Base-by-base conservation (phyloP, 2,797 vertebrate species). In the Chromobotia macracanthus region DNA sequence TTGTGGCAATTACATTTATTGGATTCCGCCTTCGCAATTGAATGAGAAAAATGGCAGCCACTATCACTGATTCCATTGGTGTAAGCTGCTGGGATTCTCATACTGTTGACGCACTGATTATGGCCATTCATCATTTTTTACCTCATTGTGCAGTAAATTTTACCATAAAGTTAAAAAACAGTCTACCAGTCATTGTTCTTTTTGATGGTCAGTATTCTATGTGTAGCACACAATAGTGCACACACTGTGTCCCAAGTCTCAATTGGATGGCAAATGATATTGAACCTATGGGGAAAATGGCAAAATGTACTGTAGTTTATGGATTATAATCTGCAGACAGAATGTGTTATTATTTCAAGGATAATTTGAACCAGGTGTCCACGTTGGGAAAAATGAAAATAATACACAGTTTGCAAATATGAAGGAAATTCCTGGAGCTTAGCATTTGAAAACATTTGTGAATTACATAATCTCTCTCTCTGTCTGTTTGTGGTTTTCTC, bases 1-100 rank as follows among this genome's bases (percentile, higher is more conserved):
- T 72, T 85, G 76, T 74, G 75, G 79, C 79, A 86, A 82, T 84
- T 88, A 81, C 83, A 85, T 85, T 78, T 83, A 83, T 83, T 77
- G 81, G 73, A 66, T 77, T 72, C n/a, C 58, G 2, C 55, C 51
- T 58, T 38, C 8, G 31, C 68, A 31, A 48, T 21, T 25, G 50
- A 77, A 79, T 35, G 60, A 81, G 66, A 80, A 80, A 75, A 82
- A 80, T 73, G 65, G 41, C 56, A 72, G 18, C 50, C 35, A 74
- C 35, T 76, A 79, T 25, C 21, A 23, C 38, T 79, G 73, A 73
- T 81, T 65, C 21, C 74, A 73, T 85, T 87, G 75, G 74, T 84
- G 72, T 81, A 83, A 75, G n/a, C 66, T 70, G 35, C 73, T 72
- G 44, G 56, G 63, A 68, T 78, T 78, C 53, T 70, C 66, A 68